A percentile compares a stretch with the other conserved stretches of the same genome.
phyloP scores from a whole-genome alignment of 2,888 invertebrate genomes.

The Drosophila peninsularis region DNA sequence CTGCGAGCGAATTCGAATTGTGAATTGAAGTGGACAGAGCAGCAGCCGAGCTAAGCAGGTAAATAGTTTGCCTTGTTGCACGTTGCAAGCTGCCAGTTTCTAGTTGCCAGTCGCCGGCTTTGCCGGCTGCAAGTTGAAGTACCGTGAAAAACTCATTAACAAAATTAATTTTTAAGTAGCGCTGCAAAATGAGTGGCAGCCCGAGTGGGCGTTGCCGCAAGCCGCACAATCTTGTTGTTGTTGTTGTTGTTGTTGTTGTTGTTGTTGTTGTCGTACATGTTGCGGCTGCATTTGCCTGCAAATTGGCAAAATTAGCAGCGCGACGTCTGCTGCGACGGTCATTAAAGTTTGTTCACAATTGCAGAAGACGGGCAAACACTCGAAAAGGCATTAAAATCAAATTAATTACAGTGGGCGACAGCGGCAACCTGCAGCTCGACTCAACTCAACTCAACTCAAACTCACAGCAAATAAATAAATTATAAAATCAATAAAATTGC shows the following conservation, averaged over 20 bases:
- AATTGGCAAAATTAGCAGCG: slow-evolving; percentile 72
- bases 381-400: slow-evolving; percentile 78
- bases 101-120: slow-evolving; percentile 40
- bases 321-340: slow-evolving; percentile 60
- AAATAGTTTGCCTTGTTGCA: slow-evolving; percentile 42
- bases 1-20: slow-evolving; percentile 14
- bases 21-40: slow-evolving; percentile 35
- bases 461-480: slow-evolving; percentile 66
- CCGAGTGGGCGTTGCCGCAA: slow-evolving; percentile 56
- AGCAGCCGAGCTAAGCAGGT: slow-evolving; percentile 20
- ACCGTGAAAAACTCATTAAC: slow-evolving; percentile 81
- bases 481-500: slow-evolving; percentile 71
- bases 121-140: slow-evolving; percentile 50
- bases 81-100: slow-evolving; percentile 33
- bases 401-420: slow-evolving; percentile 73
- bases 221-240: slow-evolving; percentile 42
- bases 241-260: slow-evolving; percentile 27
- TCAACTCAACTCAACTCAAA: slow-evolving; percentile 23
- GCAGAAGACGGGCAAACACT: slow-evolving; percentile 43
- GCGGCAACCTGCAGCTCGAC: slow-evolving; percentile 26
- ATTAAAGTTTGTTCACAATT: slow-evolving; percentile 69
- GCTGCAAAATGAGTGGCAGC: slow-evolving; percentile 73
- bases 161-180: slow-evolving; percentile 82
- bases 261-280: slow-evolving; percentile 19
- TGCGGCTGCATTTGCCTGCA: slow-evolving; percentile 63